Evolutionary conservation across 1,140 invertebrate species (phyloP).

Genomic region (Chrysomallon squamiferum): DNA sequence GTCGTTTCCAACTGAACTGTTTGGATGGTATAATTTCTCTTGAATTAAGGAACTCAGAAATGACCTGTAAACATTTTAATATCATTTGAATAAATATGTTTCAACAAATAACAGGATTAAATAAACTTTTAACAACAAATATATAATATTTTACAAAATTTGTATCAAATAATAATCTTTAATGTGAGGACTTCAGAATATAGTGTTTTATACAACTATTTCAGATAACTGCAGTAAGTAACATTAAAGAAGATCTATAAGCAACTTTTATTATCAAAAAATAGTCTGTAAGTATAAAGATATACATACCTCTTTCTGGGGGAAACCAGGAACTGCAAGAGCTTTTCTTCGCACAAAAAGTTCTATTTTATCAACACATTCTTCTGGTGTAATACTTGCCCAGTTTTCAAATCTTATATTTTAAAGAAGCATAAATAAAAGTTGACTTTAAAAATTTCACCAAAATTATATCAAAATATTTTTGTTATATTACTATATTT

Average conservation of each 20-base stretch:
- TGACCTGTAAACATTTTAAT: constrained; percentile 65
- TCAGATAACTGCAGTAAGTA: neutral
- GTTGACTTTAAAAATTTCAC: neutral
- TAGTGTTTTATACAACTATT: neutral
- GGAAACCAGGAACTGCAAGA: constrained; percentile 38
- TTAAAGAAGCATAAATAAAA: no score
- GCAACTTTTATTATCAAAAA: neutral
- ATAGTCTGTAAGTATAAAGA: no score
- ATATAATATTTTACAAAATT: neutral
- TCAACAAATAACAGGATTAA: neutral
- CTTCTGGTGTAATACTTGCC: constrained; percentile 21
- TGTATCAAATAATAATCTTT: neutral
- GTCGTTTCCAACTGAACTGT: constrained; percentile 30
- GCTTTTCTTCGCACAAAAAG: constrained; percentile 39
- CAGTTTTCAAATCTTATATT: constrained; percentile 40
- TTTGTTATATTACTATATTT: neutral
- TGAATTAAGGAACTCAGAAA: constrained; percentile 15
- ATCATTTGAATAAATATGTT: neutral
- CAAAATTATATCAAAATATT: neutral
- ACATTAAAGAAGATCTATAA: neutral
- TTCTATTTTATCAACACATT: constrained; percentile 36
- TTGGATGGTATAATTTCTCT: constrained; percentile 15
- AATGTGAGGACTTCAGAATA: neutral
- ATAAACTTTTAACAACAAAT: neutral
- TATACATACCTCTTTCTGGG: constrained; percentile 43